These are phyloP conservation scores for Mandrillus leucophaeus DNA, from an alignment of 2,113 vertebrate genomes.

Conservation along the genomic window DNA sequence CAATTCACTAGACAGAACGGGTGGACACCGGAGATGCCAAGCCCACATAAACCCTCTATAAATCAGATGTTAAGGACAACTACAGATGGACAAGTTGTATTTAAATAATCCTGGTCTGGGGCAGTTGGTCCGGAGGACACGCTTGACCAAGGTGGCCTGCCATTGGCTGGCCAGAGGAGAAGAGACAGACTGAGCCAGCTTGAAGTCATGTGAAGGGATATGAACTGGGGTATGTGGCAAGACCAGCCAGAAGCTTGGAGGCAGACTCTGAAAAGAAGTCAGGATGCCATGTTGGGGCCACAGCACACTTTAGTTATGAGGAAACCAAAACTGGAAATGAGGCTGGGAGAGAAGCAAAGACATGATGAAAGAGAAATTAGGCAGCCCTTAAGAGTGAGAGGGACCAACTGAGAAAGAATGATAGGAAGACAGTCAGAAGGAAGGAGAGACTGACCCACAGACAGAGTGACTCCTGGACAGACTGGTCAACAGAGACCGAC, in stretches of 20 bases:
- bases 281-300: background rate
- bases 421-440: background rate
- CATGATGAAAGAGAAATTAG: background rate
- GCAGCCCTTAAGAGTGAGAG: background rate
- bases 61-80: background rate
- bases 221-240: background rate
- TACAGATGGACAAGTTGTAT: background rate
- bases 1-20: background rate
- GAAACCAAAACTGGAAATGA: background rate
- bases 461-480: background rate
- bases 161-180: too few species aligned
- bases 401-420: background rate
- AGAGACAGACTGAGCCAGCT: background rate
- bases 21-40: background rate
- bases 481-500: background rate
- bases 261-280: background rate
- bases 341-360: background rate
- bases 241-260: background rate
- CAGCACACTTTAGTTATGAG: background rate
- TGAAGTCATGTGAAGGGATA: fast-evolving
- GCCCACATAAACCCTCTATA: background rate
- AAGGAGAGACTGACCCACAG: background rate
- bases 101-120: background rate
- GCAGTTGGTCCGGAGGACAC: background rate
- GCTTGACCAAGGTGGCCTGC: background rate